These are phyloP conservation scores for Spinus pinus DNA, from an alignment of 2,797 vertebrate genomes.

Conservation along the genomic window DNA sequence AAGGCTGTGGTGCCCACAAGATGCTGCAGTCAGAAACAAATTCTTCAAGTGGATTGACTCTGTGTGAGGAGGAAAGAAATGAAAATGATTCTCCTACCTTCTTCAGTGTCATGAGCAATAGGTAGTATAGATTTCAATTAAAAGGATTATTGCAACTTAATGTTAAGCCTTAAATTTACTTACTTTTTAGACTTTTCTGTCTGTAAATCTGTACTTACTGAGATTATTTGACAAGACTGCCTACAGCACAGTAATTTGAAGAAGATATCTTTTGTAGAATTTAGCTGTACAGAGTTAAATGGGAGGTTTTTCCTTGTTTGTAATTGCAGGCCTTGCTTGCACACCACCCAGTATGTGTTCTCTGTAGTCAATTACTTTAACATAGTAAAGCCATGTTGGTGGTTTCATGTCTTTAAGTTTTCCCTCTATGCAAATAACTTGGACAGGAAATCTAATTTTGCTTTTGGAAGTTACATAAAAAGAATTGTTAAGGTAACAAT, in stretches of 20 bases:
- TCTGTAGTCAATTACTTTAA: background rate
- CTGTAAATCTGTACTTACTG: background rate
- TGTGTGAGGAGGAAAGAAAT: constrained; percentile 40
- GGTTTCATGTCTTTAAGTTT: background rate
- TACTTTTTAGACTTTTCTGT: background rate
- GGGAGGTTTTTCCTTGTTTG: background rate
- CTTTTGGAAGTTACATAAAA: background rate
- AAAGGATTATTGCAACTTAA: background rate
- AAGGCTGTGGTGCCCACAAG: constrained; percentile 32
- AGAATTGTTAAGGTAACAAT: background rate
- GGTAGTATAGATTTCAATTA: constrained; percentile 76
- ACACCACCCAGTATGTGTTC: background rate
- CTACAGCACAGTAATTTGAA: background rate
- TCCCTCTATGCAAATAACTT: background rate
- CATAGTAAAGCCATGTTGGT: background rate
- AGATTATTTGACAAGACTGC: background rate
- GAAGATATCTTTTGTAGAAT: background rate
- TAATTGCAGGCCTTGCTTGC: background rate
- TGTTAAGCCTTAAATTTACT: background rate
- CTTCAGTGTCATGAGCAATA: constrained; percentile 97
- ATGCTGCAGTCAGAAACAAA: background rate
- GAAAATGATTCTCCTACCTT: constrained; percentile 86
- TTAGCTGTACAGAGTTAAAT: background rate
- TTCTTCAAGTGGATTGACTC: background rate
- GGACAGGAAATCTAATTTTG: background rate